phyloP scores from a whole-genome alignment of 2,888 invertebrate species.

The Chrysolina haemoptera region DNA sequence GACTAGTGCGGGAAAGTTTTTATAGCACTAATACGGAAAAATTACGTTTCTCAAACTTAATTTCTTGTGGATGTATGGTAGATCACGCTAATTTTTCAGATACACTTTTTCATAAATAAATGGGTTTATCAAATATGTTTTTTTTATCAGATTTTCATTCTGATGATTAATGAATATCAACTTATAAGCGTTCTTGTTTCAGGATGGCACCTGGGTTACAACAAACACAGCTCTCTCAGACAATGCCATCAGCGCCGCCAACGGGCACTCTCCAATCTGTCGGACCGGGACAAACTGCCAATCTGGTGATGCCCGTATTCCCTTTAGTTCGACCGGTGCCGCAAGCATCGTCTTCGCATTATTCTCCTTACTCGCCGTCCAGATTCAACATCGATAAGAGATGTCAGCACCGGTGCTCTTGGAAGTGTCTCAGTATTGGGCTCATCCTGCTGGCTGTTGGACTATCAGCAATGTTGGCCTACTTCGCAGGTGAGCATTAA shows the following conservation, averaged over 20 bases:
- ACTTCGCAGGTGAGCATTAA: slow-evolving; percentile 85
- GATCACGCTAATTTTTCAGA: too few relatives aligned
- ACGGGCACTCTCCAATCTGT: slow-evolving; percentile 73
- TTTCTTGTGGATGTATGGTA: too few relatives aligned
- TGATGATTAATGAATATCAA: too few relatives aligned
- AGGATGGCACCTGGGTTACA: slow-evolving; percentile 72
- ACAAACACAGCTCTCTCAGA: slow-evolving; percentile 73
- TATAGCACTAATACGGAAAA: too few relatives aligned
- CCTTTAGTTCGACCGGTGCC: slow-evolving; percentile 76
- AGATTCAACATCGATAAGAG: slow-evolving; percentile 96
- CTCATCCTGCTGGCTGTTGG: slow-evolving; percentile 92
- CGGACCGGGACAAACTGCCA: slow-evolving; percentile 71
- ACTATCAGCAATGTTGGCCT: slow-evolving; percentile 93
- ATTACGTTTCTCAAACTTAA: too few relatives aligned
- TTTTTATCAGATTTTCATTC: too few relatives aligned
- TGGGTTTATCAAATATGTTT: too few relatives aligned
- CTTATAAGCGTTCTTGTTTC: slow-evolving; percentile 59
- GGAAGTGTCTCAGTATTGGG: slow-evolving; percentile 96
- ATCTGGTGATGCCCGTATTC: slow-evolving; percentile 91
- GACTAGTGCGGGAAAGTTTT: too few relatives aligned
- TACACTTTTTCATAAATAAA: too few relatives aligned
- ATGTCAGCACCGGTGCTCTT: slow-evolving; percentile 94
- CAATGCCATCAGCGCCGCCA: slow-evolving; percentile 75
- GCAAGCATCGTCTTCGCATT: slow-evolving; percentile 81
- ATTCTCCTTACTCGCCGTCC: slow-evolving; percentile 92